Base-by-base conservation (phyloP, 2,113 vertebrate genomes). In the Oncorhynchus clarkii region DNA sequence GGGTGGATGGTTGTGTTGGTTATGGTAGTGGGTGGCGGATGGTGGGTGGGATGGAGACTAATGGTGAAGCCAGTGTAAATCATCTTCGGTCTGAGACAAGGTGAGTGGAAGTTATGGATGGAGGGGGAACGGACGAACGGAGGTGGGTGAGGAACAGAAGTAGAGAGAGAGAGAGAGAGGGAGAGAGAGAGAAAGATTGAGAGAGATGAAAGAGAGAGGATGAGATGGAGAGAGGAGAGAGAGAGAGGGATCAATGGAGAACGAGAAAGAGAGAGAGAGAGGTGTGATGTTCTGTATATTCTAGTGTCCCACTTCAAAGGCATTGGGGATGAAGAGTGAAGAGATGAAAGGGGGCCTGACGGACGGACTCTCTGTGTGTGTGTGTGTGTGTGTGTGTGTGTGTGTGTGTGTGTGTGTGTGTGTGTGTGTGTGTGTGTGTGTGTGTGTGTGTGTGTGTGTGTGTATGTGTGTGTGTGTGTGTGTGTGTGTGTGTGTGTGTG, bases 271-370 rank as follows among this genome's bases (percentile, higher is more conserved):
- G 3, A 57, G 54, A 4, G 59, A 4, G 54, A 84, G 73, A 89
- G 88, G 78, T 71, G 85, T 84, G 80, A 73, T 71, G 87, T 78
- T 69, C 83, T 85, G 75, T 76, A 80, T 71, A 80, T 71, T 86
- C 82, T 31, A 31, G 89, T 71, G 83, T 82, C 78, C 60, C 71
- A 88, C 87, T 86, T 91, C 88, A 90, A 91, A 89, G 84, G 80
- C 11, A 3, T 78, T 77, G 79, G 80, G 70, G 85, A 84, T 89
- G 84, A 70, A 70, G 89, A 81, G 82, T 22, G 73, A 72, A 60
- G 72, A 89, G 88, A 91, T 92, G 84, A 92, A 92, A 92, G 86
- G 78, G 75, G 70, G 48, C 80, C 77, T 80, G 67, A 49, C 29
- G 82, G 84, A 79, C 77, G 78, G 27, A 9, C 76, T 75, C 66